Evolutionary conservation across 2,113 vertebrate species (phyloP), one percentile per base, ranked within the genome.

Genomic region (Phoxinus phoxinus): DNA sequence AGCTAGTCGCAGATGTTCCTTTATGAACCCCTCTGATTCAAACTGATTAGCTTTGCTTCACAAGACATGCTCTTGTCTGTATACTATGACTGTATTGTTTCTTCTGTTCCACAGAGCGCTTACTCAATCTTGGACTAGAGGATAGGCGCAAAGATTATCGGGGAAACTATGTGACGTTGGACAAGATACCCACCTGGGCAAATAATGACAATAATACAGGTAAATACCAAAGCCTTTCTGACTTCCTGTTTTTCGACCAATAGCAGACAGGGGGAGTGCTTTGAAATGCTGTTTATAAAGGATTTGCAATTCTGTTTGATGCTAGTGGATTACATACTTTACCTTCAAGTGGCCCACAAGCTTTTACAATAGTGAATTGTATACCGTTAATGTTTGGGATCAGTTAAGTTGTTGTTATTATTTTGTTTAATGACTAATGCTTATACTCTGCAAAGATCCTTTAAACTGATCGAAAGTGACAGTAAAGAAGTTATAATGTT

Each of bases 91-190:
- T 10, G 35, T 75, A 35, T 32, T 19, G 19, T 74, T 80, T 53
- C 59, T 27, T 88, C 77, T 85, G 53, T 58, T 87, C 51, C 37
- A 83, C 94, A 99, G 98, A 97, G 82, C 96, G 97, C 89, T 94
- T 98, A 86, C 93, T 98, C 90, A 94, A 94, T 92, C 95, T 98
- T 92, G 94, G 95, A 73, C 89, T 93, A 89, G 97, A 98, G 53
- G 97, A 98, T 61, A 96, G 97, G 84, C 97, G 97, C 90, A 97
- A 97, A 93, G 97, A 98, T 88, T 98, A 97, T 87, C 91, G 93
- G 63, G 92, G 92, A 82, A 95, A 95, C 23, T 97, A 96, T 61
- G 90, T 96, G 89, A 85, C 92, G 0, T 76, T 98, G 95, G 96
- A 96, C 87, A 92, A 91, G 91, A 96, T 99, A 84, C 91, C 94